Conservation (phyloP, 2,113 vertebrate genomes). For the Neodon shergylaensis region DNA sequence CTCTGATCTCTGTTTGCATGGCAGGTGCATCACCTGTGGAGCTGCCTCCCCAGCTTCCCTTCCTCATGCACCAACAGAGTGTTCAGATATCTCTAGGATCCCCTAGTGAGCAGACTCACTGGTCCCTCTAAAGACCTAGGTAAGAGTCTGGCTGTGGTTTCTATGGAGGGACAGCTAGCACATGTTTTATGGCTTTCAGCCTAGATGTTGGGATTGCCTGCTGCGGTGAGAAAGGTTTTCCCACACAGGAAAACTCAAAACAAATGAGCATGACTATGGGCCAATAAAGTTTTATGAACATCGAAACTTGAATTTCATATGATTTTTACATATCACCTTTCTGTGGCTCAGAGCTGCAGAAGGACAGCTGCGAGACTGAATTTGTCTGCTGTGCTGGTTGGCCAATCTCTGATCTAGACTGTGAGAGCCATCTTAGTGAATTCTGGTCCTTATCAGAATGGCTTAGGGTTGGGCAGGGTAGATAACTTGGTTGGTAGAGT, state of each 20-base stretch:
- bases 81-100: background rate
- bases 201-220: background rate
- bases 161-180: background rate
- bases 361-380: background rate
- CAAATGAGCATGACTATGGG: background rate
- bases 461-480: background rate
- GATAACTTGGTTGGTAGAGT: background rate
- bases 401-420: background rate
- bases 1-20: background rate
- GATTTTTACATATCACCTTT: background rate
- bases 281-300: background rate
- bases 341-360: background rate
- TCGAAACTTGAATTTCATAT: conserved; percentile 27
- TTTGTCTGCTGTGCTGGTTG: background rate
- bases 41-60: background rate
- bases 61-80: background rate
- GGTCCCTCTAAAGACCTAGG: background rate
- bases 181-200: conserved; percentile 6
- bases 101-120: background rate
- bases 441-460: background rate
- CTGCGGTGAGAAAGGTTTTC: background rate
- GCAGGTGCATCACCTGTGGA: background rate
- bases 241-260: background rate
- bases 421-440: background rate
- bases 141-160: background rate